Evolutionary conservation across 2,113 vertebrate genomes (phyloP), one percentile per base, ranked within the genome.

Genomic region (Polypterus senegalus): DNA sequence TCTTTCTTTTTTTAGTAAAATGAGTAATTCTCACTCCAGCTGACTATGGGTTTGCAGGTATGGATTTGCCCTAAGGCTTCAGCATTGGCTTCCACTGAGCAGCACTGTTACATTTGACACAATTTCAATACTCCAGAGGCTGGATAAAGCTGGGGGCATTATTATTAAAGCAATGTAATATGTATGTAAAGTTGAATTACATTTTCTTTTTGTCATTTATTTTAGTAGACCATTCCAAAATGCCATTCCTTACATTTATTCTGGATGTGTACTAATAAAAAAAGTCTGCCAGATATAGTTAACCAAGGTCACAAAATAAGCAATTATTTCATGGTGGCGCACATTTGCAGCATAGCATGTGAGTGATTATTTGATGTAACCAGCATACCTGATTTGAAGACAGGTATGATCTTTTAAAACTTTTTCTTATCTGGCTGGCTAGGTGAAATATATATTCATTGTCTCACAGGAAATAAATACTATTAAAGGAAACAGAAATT

Each of bases 111-210:
- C 56, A 58, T 58, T 11, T 58, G 56, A 58, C 56, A 58, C 46
- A 58, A 27, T 58, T 58, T 58, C 56, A 58, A 58, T 58, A 58
- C 56, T 58, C 27, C 56, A 44, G 56, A 45, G 56, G 56, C 43
- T 45, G 44, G 56, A 58, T n/a, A 45, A 58, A n/a, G 56, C n/a
- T 45, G 46, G 8, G 27, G 56, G 8, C 9, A 58, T 58, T 58
- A 43, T 58, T 58, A 58, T 44, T 58, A 45, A 58, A 58, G 43
- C 46, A 58, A 58, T 58, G 56, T 45, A 58, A 11, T 58, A 58
- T 58, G 56, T 44, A 5, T 58, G 56, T 58, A 58, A 58, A 43
- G 56, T 45, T 57, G 56, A 57, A 57, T 57, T 58, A 58, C 56
- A 58, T 58, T 58, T 45, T 45, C 56, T 58, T 27, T 58, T 58